Percentiles rank a stretch among this genome's conserved stretches.
phyloP scores from a whole-genome alignment of 2,797 vertebrate genomes.

The Oreortyx pictus region DNA sequence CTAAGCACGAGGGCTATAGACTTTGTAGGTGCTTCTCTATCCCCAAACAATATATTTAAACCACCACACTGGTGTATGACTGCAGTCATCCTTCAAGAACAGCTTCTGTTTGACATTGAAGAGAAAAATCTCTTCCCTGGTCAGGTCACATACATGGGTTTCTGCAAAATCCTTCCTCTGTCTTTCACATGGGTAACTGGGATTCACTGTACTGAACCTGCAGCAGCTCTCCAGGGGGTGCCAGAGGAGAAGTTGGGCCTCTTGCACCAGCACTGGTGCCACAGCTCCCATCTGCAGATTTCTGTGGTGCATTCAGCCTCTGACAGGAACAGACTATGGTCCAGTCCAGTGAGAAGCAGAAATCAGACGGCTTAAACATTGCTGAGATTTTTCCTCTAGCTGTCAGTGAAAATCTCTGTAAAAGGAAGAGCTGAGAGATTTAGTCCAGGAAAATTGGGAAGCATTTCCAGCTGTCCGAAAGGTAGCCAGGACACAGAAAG shows the following conservation, averaged over 20 bases:
- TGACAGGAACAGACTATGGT: not conserved
- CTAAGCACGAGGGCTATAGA: not conserved
- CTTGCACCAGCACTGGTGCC: not conserved
- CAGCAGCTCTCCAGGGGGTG: not conserved
- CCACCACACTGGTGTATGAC: not conserved
- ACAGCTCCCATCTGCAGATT: not conserved
- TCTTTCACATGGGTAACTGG: not conserved
- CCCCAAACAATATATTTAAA: not conserved
- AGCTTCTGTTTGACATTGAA: not conserved
- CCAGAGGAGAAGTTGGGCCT: not conserved
- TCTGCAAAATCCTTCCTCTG: not conserved
- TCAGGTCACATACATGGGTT: not conserved
- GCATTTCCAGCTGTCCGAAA: not conserved
- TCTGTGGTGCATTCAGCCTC: not conserved
- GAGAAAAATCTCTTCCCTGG: not conserved
- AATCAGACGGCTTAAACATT: not conserved
- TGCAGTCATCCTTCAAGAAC: not conserved
- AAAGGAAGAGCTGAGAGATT: not conserved
- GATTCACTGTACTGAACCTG: not conserved
- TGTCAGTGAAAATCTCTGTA: not conserved
- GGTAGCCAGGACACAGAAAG: not conserved
- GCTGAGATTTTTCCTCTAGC: not conserved
- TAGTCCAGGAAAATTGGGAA: not conserved
- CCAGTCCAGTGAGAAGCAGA: not conserved
- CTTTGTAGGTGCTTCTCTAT: not conserved